Conservation (phyloP, 2,113 vertebrate species). For the Charadrius vociferus region DNA sequence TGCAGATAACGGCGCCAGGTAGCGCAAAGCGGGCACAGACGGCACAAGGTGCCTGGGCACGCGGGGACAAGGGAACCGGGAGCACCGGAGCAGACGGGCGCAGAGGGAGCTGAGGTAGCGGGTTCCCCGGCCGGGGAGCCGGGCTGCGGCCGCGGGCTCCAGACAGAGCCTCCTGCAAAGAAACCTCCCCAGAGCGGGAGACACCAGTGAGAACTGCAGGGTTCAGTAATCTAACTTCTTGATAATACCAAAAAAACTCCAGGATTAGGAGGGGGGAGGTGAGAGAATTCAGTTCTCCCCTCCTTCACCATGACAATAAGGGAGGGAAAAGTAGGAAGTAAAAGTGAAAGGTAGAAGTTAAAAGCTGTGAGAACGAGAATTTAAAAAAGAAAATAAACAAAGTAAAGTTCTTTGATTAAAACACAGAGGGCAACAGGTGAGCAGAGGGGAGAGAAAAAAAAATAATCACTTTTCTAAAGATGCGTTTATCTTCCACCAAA, state of each 20-base stretch:
- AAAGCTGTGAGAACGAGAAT: neutral
- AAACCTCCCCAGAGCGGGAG: neutral
- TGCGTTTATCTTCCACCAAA: neutral
- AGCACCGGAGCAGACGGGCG: too few relatives aligned
- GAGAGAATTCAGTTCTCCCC: neutral
- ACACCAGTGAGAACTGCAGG: neutral
- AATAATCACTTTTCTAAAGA: neutral
- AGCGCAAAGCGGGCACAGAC: neutral
- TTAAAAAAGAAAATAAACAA: neutral
- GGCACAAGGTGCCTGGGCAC: too few relatives aligned
- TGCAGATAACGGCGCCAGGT: fast-evolving
- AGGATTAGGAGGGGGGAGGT: neutral
- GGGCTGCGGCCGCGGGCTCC: neutral
- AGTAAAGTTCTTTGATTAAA: neutral
- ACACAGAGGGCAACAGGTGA: neutral
- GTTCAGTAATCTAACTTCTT: neutral
- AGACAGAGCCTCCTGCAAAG: neutral
- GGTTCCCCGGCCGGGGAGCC: too few relatives aligned
- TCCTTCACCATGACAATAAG: neutral
- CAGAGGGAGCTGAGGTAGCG: neutral
- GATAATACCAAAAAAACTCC: neutral
- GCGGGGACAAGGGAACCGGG: fast-evolving
- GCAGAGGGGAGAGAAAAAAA: neutral
- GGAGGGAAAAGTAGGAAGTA: neutral
- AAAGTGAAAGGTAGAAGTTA: neutral